phyloP scores from a whole-genome alignment of 2,113 vertebrate species.

The Strix aluco region DNA sequence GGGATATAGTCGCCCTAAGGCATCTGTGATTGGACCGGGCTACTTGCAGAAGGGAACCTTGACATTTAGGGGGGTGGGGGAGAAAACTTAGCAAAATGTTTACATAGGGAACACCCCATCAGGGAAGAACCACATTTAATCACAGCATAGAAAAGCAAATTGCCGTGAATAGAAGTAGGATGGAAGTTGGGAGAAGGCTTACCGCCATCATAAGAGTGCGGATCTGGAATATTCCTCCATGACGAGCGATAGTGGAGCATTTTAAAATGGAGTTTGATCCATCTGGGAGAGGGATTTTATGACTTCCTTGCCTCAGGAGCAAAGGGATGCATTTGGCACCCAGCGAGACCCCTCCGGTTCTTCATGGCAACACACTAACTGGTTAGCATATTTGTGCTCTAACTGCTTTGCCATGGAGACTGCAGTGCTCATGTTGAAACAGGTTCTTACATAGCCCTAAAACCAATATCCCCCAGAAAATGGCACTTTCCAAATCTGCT shows the following conservation, averaged over 20 bases:
- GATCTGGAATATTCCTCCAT: background rate
- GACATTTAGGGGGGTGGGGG: background rate
- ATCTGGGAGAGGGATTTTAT: conserved; percentile 1
- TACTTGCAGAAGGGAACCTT: background rate
- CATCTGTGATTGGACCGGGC: background rate
- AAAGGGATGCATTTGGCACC: background rate
- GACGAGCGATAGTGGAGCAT: background rate
- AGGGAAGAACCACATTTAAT: background rate
- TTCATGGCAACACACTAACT: rapidly evolving
- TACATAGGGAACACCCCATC: background rate
- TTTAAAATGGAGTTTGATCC: background rate
- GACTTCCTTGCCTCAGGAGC: background rate
- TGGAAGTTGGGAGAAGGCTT: background rate
- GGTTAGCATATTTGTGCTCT: background rate
- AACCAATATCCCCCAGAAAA: background rate
- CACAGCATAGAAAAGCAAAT: background rate
- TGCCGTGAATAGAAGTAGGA: background rate
- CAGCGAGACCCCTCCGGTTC: background rate
- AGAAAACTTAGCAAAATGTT: background rate
- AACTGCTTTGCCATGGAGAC: background rate
- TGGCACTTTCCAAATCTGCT: background rate
- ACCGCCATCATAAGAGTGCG: background rate
- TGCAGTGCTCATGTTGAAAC: background rate
- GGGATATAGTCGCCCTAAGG: background rate
- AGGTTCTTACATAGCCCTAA: background rate